Base-by-base conservation (phyloP, 92 coral and sea anemone species). In the Isaurus tuberculatus region DNA sequence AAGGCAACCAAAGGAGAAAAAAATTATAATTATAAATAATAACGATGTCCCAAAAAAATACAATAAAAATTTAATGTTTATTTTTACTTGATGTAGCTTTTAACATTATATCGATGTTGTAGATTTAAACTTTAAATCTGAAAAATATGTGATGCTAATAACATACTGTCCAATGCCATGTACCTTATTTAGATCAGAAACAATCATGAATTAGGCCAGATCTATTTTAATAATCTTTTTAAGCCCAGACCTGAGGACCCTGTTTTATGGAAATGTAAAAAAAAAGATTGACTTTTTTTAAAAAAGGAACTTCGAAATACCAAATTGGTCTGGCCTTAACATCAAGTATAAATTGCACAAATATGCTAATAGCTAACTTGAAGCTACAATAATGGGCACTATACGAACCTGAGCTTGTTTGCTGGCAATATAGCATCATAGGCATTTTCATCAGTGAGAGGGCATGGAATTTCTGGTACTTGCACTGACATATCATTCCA, bases 401-500 rank as follows among this genome's bases (percentile, higher is more conserved):
- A 40, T 40, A 13, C 10, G 44, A 40, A 40, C 44, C 44, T 40
- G 44, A 40, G 44, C 44, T 40, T 40, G 44, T 40, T 40, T 40
- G 44, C 44, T 40, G 11, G 44, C 44, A 40, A 40, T 40, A 88
- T 37, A n/a, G 22, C 8, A 29, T 75, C 15, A 8, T 85, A 71
- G 16, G 49, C 75, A 40, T 40, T 40, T 53, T 72, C 55, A 64
- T 40, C 61, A 0, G 55, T 44, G 64, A 88, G 46, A 40, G 93
- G 87, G 44, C 89, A 73, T 29, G 69, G 71, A 85, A 89, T 89
- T 55, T 70, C 79, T 33, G 92, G 89, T 19, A 84, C 83, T 37
- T 84, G 65, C 8, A 85, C 84, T 4, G 84, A 44, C 32, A 16
- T 22, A 10, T 87, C 91, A 70, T 63, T 61, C 87, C 87, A 87